Percentiles rank a stretch among this genome's conserved stretches.
phyloP scores from a whole-genome alignment of 2,113 vertebrate species.

The Centrocercus urophasianus region DNA sequence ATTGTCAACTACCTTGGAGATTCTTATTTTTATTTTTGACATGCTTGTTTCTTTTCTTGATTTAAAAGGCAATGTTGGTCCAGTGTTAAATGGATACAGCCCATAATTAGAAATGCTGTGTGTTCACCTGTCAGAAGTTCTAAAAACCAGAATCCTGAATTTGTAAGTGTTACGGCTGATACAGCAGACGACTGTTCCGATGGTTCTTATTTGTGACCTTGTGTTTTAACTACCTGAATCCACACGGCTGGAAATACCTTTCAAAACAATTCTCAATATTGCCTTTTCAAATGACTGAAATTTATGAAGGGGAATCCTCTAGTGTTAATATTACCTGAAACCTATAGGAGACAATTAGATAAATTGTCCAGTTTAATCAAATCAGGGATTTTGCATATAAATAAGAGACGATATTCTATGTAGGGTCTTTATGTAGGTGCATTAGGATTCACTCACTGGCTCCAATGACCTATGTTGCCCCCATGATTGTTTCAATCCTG shows the following conservation, averaged over 20 bases:
- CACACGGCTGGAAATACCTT: conserved; percentile 25
- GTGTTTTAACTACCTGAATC: conserved; percentile 54
- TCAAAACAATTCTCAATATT: conserved; percentile 28
- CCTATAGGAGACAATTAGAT: conserved; percentile 67
- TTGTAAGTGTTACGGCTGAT: not conserved
- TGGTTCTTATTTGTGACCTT: not conserved
- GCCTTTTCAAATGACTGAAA: conserved; percentile 51
- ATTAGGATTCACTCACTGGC: conserved; percentile 65
- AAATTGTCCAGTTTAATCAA: conserved; percentile 71
- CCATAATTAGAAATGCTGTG: not conserved
- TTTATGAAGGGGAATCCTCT: conserved; percentile 40
- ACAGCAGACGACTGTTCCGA: not conserved
- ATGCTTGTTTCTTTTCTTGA: conserved; percentile 24
- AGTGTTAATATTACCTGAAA: conserved; percentile 46
- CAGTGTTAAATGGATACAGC: not conserved
- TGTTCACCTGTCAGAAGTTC: conserved; percentile 9
- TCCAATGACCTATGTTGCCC: conserved; percentile 70
- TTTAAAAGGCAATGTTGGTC: conserved; percentile 54
- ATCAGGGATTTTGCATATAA: conserved; percentile 77
- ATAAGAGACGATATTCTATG: conserved; percentile 68
- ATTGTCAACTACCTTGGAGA: not conserved
- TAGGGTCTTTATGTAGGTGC: conserved; percentile 72
- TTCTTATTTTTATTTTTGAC: not conserved
- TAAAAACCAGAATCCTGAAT: not conserved
- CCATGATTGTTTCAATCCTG: conserved; percentile 73